Evolutionary conservation across 2,797 vertebrate species (phyloP).

Genomic region (Champsocephalus esox): DNA sequence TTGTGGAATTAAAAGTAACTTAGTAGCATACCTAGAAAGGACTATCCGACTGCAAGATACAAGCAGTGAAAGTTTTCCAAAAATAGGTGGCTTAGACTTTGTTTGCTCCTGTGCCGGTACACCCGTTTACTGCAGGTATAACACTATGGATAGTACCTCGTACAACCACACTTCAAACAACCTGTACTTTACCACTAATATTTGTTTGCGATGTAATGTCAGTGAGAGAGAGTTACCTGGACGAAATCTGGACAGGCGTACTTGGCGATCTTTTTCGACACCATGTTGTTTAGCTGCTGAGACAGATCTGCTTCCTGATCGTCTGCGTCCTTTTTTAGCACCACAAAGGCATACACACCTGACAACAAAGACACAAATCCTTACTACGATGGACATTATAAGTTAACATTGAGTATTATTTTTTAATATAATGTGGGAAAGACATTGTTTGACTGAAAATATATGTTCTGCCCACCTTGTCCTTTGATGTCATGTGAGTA

Average conservation of each 20-base stretch:
- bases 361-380: slow-evolving; percentile 11
- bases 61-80: too few species aligned
- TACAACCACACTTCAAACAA: too few species aligned
- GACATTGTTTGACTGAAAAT: not conserved
- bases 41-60: too few species aligned
- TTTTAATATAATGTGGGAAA: not conserved
- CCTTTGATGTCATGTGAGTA: slow-evolving; percentile 93
- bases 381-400: not conserved
- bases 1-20: too few species aligned
- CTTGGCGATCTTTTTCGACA: slow-evolving; percentile 93
- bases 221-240: slow-evolving; percentile 76
- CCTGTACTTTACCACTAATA: too few species aligned
- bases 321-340: slow-evolving; percentile 86
- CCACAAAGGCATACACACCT: slow-evolving; percentile 94
- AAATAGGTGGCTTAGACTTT: too few species aligned
- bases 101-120: too few species aligned
- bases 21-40: too few species aligned
- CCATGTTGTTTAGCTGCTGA: slow-evolving; percentile 84
- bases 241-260: slow-evolving; percentile 91
- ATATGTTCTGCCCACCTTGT: slow-evolving; percentile 84
- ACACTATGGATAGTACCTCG: too few species aligned
- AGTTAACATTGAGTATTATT: not conserved
- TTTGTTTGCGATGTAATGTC: not conserved
- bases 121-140: too few species aligned
- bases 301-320: slow-evolving; percentile 71